Evolutionary conservation across 2,888 invertebrate genomes (phyloP).

Genomic region (Caenorhabditis sp.): DNA sequence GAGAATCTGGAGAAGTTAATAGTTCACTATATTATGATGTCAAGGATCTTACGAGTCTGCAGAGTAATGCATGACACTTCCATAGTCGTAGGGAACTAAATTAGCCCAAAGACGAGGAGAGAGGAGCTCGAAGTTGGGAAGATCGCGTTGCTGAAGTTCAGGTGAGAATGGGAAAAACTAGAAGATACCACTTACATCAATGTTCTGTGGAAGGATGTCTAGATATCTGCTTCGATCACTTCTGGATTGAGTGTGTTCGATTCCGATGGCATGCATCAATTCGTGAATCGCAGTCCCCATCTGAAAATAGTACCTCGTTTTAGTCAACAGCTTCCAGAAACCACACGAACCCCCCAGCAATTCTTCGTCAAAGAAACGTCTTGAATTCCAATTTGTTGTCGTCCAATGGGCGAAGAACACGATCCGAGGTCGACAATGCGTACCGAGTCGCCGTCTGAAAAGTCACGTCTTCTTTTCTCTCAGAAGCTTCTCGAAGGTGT

Average conservation of each 20-base stretch:
- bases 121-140: slow-evolving; percentile 64
- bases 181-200: slow-evolving; percentile 49
- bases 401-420: slow-evolving; percentile 64
- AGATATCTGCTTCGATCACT: slow-evolving; percentile 63
- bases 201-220: slow-evolving; percentile 57
- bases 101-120: slow-evolving; percentile 64
- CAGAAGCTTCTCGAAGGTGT: background rate
- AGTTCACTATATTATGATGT: background rate
- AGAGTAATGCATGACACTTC: slow-evolving; percentile 68
- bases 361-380: slow-evolving; percentile 64
- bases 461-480: background rate
- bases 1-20: slow-evolving; percentile 48
- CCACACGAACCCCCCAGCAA: slow-evolving; percentile 61
- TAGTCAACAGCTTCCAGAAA: background rate
- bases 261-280: slow-evolving; percentile 67
- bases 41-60: slow-evolving; percentile 58
- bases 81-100: slow-evolving; percentile 66
- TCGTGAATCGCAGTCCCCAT: slow-evolving; percentile 67
- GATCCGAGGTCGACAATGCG: slow-evolving; percentile 64
- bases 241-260: slow-evolving; percentile 66
- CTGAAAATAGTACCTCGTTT: slow-evolving; percentile 31
- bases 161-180: background rate
- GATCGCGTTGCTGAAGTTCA: slow-evolving; percentile 52
- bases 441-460: slow-evolving; percentile 55
- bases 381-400: slow-evolving; percentile 63